phyloP scores from a whole-genome alignment of 2,797 vertebrate species.

The Syndactyla subalaris region DNA sequence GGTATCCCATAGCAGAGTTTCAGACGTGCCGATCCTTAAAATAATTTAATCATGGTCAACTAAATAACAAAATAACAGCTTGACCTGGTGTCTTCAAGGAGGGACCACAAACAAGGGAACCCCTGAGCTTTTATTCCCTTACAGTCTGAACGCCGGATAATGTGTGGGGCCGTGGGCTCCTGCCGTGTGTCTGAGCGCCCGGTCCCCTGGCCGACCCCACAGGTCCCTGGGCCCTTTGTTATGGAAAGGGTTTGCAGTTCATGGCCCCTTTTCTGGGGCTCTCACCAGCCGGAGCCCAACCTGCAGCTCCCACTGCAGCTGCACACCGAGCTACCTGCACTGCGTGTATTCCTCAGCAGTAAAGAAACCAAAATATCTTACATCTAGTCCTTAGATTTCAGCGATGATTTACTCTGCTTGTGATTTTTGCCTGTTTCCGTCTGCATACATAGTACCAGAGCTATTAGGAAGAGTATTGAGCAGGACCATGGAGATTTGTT shows the following conservation, averaged over 20 bases:
- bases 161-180: background rate
- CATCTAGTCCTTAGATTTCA: background rate
- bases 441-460: background rate
- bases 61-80: background rate
- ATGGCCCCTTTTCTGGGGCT: background rate
- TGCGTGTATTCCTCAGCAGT: background rate
- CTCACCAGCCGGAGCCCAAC: background rate
- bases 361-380: background rate
- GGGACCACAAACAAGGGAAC: background rate
- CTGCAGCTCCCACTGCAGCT: background rate
- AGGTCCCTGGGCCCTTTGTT: background rate
- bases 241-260: no score
- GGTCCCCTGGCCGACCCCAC: background rate
- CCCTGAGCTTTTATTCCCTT: background rate
- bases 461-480: background rate
- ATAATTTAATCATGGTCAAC: background rate
- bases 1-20: background rate
- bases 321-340: background rate
- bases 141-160: rapidly evolving
- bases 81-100: background rate
- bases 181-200: background rate
- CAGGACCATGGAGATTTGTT: background rate
- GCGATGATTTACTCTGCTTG: background rate
- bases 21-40: background rate
- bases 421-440: background rate